Conservation (phyloP, 2,797 vertebrate species). For the Siniperca undulata region DNA sequence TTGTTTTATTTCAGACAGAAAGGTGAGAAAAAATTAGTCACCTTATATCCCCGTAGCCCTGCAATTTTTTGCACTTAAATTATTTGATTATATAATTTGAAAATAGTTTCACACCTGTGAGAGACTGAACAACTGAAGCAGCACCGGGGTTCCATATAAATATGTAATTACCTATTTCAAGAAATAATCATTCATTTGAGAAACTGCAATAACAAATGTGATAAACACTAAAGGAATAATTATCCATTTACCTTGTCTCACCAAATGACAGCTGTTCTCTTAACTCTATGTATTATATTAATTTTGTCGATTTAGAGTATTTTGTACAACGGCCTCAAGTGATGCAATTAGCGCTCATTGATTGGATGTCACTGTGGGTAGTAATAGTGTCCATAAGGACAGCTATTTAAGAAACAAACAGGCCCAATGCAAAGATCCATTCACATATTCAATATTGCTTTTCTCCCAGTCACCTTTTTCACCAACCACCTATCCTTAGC, state of each 20-base stretch:
- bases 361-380: slow-evolving; percentile 48
- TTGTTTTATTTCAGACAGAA: slow-evolving; percentile 19
- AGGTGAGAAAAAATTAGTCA: not conserved
- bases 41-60: not conserved
- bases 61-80: slow-evolving; percentile 2
- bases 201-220: slow-evolving; percentile 32
- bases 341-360: slow-evolving; percentile 49
- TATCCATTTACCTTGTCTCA: slow-evolving; percentile 36
- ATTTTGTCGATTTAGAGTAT: slow-evolving; percentile 34
- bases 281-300: slow-evolving; percentile 26
- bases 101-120: slow-evolving; percentile 34
- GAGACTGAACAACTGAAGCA: slow-evolving; percentile 9
- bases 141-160: not conserved
- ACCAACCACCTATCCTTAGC: not conserved
- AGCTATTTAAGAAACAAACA: not conserved
- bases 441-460: slow-evolving; percentile 12
- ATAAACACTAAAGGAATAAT: slow-evolving; percentile 27
- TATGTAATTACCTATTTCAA: slow-evolving; percentile 34
- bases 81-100: slow-evolving; percentile 16
- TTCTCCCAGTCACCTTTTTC: not conserved
- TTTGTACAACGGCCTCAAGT: slow-evolving; percentile 40
- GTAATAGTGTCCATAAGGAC: slow-evolving; percentile 18
- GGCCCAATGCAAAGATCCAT: slow-evolving; percentile 10
- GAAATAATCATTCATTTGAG: slow-evolving; percentile 35
- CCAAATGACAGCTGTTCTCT: slow-evolving; percentile 31